Evolutionary conservation across 2,797 vertebrate species (phyloP).

Genomic region (Tinamus major): DNA sequence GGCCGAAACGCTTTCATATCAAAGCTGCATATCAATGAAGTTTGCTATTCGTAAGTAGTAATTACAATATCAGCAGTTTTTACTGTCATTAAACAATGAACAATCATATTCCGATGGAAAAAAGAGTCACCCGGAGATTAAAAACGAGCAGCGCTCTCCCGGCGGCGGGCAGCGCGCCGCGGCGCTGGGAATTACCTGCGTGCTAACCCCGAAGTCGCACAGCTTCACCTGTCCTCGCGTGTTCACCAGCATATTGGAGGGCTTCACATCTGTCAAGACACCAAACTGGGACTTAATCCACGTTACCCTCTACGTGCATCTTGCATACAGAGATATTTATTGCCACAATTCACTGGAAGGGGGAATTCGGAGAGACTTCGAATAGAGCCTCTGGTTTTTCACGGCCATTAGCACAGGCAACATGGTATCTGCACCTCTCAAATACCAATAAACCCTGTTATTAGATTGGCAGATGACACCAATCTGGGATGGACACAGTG

Average conservation of each 20-base stretch:
- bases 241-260: constrained; percentile 98
- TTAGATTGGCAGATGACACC: not conserved
- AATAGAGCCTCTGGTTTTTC: not conserved
- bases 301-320: not conserved
- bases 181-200: constrained; percentile 82
- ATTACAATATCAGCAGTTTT: constrained; percentile 98
- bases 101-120: constrained; percentile 85
- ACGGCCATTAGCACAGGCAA: not conserved
- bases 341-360: rapidly evolving
- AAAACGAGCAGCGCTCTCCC: constrained; percentile 74
- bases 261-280: constrained; percentile 91
- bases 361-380: not conserved
- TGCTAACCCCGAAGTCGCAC: constrained; percentile 98
- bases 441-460: not conserved
- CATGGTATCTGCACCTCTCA: not conserved
- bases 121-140: constrained; percentile 79
- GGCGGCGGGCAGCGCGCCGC: constrained; percentile 65
- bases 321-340: rapidly evolving
- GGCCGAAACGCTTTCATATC: constrained; percentile 87
- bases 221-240: constrained; percentile 97
- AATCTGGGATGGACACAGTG: rapidly evolving
- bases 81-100: constrained; percentile 92
- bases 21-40: constrained; percentile 95
- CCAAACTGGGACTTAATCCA: not conserved
- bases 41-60: constrained; percentile 94